Base-by-base conservation (phyloP, 1,140 invertebrate genomes). In the Eupeodes corollae region DNA sequence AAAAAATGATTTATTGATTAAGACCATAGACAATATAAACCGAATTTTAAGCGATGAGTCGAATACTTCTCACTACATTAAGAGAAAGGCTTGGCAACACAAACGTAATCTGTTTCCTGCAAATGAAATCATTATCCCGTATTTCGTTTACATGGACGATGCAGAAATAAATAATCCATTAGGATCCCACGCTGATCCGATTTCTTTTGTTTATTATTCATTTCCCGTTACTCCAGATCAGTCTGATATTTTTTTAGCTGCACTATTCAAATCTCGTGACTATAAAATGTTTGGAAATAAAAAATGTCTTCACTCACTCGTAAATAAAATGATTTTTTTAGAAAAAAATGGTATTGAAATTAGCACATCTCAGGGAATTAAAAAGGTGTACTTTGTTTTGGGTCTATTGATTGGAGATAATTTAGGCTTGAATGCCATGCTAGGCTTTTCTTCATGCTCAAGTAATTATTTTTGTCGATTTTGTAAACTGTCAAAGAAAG, bases 231-330 rank as follows among this genome's bases (percentile, higher is more conserved):
- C 18, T 15, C 37, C 37, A 39, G 18, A 39, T n/a, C n/a, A 15
- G n/a, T 39, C 37, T 39, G n/a, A 39, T 39, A n/a, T n/a, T 15
- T 15, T n/a, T 39, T 39, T 15, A 39, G n/a, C 37, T 39, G 18
- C 37, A 39, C 18, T 15, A 15, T 39, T 39, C n/a, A 15, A 39
- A 16, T 16, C 18, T n/a, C 37, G n/a, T 9, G 44, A 45, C 14
- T 12, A 33, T 37, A 45, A 45, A 18, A 35, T 34, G 21, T 45
- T 45, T 37, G 44, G 44, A 21, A 45, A 45, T 16, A 18, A 44
- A 32, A 13, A 2, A 31, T 14, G 35, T 18, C 33, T 45, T 45
- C 18, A 45, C 9, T 6, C 31, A 19, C 38, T 45, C 14, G 14
- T 45, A 16, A 19, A 45, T 19, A 19, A 35, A 19, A 19, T 45